Base-by-base conservation (phyloP, 2,797 vertebrate species). In the Tiaroga cobitis region DNA sequence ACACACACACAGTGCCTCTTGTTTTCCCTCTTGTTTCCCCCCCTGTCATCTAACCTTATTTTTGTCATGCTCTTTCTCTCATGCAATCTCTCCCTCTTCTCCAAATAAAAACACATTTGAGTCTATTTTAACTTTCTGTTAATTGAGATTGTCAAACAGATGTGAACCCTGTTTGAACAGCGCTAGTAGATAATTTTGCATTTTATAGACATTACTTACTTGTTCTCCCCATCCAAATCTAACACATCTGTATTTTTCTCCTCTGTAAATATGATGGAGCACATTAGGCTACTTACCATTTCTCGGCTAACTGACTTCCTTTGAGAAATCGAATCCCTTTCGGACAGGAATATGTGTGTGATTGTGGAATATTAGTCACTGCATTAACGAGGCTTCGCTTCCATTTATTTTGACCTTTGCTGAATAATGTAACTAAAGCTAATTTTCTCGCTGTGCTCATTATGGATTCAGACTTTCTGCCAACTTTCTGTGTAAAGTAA, bases 51-150 rank as follows among this genome's bases (percentile, higher is more conserved):
- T 59, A 43, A 51, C 67, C 26, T 21, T 77, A 43, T 26, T 39
- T 21, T 26, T 70, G 39, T 70, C 34, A 26, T 29, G 18, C n/a
- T 82, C 51, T 85, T 54, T 82, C 73, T 74, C 49, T 49, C 46
- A 0, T 18, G 63, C 65, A 68, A 19, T 39, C 19, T 82, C 41
- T 54, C 56, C 16, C 13, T 70, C 6, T 15, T 75, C 5, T 70
- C 34, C 61, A 43, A 32, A 43, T 70, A n/a, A 46, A 24, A 34
- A 59, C 51, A 59, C 24, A 16, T n/a, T 32, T 24, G 74, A 76
- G 49, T 51, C 46, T 9, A 7, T 77, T 54, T 54, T 18, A 77
- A n/a, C 13, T 34, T 59, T 37, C 3, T 7, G 21, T 56, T 56
- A 76, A n/a, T n/a, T 56, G 21, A 51, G 11, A 37, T 34, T 56